Conservation (phyloP, 2,113 vertebrate genomes). For the Phaethon lepturus region DNA sequence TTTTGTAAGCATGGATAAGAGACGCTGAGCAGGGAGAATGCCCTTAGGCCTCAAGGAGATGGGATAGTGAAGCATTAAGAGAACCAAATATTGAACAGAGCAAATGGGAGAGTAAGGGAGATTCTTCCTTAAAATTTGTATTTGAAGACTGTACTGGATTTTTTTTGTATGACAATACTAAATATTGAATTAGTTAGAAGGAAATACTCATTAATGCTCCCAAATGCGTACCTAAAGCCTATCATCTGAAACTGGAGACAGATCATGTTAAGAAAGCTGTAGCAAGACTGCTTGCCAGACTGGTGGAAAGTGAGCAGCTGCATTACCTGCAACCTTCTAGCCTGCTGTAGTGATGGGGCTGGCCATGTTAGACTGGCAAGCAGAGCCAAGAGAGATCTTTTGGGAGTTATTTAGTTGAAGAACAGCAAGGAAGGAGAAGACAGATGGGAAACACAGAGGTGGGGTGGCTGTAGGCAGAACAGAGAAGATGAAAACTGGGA, state of each 20-base stretch:
- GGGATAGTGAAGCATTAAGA: background rate
- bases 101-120: background rate
- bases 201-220: background rate
- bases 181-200: background rate
- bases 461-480: constrained; percentile 43
- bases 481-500: background rate
- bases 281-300: background rate
- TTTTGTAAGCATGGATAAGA: background rate
- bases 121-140: background rate
- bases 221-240: background rate
- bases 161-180: background rate
- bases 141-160: background rate
- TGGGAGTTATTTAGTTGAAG: background rate
- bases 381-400: background rate
- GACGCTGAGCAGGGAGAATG: background rate
- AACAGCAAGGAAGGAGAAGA: background rate
- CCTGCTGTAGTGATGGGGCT: background rate
- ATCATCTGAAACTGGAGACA: background rate
- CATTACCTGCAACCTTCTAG: background rate
- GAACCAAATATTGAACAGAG: background rate
- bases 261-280: background rate
- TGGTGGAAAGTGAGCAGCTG: background rate
- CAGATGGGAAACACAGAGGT: constrained; percentile 38
- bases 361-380: background rate
- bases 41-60: background rate